A percentile compares a stretch with the other conserved stretches of the same genome.
Conservation (phyloP, 2,797 vertebrate genomes). For the Cuculus canorus region DNA sequence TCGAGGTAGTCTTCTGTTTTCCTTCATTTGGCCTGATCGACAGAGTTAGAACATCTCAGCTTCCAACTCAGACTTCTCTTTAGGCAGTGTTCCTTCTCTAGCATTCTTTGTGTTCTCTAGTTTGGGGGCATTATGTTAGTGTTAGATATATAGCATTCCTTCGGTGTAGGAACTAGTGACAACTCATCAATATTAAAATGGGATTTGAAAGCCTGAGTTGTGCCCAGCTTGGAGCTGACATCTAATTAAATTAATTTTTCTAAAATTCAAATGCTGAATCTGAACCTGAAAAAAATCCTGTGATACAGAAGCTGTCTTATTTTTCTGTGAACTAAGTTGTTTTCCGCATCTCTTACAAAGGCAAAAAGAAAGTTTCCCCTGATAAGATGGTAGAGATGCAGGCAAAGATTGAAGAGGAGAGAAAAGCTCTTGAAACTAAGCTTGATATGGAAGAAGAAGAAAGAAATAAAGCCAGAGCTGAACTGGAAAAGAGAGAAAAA, state of each 20-base stretch:
- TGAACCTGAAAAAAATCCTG: background rate
- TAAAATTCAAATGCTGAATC: background rate
- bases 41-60: background rate
- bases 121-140: background rate
- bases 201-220: background rate
- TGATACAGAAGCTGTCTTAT: background rate
- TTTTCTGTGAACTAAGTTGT: slow-evolving; percentile 19
- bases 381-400: slow-evolving; percentile 99
- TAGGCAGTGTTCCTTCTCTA: background rate
- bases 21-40: background rate
- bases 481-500: slow-evolving; percentile 96
- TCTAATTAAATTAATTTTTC: background rate
- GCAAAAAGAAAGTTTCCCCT: slow-evolving; percentile 96
- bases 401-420: slow-evolving; percentile 97
- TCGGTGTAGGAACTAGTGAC: background rate
- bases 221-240: background rate
- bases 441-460: slow-evolving; percentile 99
- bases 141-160: background rate
- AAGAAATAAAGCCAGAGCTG: slow-evolving; percentile 96
- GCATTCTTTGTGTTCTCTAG: background rate
- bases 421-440: slow-evolving; percentile 95
- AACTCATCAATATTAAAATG: background rate
- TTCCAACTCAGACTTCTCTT: background rate
- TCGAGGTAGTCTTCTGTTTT: background rate
- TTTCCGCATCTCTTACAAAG: slow-evolving; percentile 69